phyloP scores from a whole-genome alignment of 2,888 invertebrate species.

The Anorthoa munda region DNA sequence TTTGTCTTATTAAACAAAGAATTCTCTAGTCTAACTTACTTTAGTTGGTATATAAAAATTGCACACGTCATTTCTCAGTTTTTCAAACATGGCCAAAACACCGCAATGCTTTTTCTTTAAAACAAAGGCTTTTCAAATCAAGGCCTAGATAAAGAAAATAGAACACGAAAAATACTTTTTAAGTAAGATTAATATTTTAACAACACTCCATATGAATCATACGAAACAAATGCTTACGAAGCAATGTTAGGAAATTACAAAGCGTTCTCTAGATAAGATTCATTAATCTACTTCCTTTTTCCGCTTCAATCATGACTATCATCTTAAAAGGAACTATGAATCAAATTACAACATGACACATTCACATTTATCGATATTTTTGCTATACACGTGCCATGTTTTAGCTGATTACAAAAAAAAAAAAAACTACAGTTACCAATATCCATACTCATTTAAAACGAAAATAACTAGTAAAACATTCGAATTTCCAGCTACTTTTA shows the following conservation, averaged over 20 bases:
- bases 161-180: conserved; percentile 39
- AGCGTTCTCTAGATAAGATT: conserved; percentile 57
- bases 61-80: neutral
- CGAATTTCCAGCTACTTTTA: conserved; percentile 26
- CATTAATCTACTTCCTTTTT: conserved; percentile 56
- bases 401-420: neutral
- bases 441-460: conserved; percentile 1
- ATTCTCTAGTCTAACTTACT: conserved; percentile 1
- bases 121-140: conserved; percentile 24
- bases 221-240: conserved; percentile 32
- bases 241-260: conserved; percentile 45
- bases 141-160: conserved; percentile 47
- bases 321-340: conserved; percentile 54
- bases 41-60: neutral
- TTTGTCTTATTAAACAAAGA: neutral
- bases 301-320: conserved; percentile 40
- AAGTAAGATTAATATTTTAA: conserved; percentile 28
- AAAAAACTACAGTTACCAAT: neutral
- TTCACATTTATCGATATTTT: conserved; percentile 9
- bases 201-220: conserved; percentile 46
- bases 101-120: conserved; percentile 5
- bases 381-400: conserved; percentile 10
- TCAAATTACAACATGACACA: conserved; percentile 43
- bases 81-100: neutral
- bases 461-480: conserved; percentile 8